phyloP scores from a whole-genome alignment of 2,888 invertebrate species.

The Pseudococcus longispinus region DNA sequence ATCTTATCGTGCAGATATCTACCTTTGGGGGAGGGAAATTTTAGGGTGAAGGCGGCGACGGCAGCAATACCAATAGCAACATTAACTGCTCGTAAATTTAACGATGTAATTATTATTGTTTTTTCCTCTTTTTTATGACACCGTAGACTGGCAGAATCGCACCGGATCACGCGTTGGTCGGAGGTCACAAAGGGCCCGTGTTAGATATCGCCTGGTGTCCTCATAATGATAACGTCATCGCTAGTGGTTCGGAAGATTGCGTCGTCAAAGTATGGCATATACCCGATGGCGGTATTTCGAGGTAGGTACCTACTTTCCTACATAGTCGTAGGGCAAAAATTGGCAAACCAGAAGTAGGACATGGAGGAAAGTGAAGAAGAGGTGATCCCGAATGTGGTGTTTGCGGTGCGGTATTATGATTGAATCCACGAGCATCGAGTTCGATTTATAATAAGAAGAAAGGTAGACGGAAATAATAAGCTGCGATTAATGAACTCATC shows the following conservation, averaged over 20 bases:
- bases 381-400: too few species aligned
- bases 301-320: constrained; percentile 58
- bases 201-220: constrained; percentile 98
- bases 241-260: constrained; percentile 96
- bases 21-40: not conserved
- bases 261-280: constrained; percentile 98
- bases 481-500: too few species aligned
- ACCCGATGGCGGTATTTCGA: constrained; percentile 85
- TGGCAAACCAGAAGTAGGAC: too few species aligned
- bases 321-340: too few species aligned
- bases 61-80: not conserved
- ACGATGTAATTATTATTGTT: not conserved
- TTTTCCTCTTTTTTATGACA: constrained; percentile 56
- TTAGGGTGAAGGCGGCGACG: not conserved
- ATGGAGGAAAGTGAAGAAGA: too few species aligned
- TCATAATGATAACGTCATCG: constrained; percentile 97
- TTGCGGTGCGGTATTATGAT: too few species aligned
- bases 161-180: constrained; percentile 91
- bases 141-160: constrained; percentile 89
- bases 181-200: constrained; percentile 96
- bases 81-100: not conserved
- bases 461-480: too few species aligned
- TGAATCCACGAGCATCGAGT: too few species aligned
- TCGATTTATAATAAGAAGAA: too few species aligned
- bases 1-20: not conserved